These are phyloP conservation scores for Micromussa lordhowensis DNA, from an alignment of 92 coral and sea anemone genomes.

Conservation along the genomic window DNA sequence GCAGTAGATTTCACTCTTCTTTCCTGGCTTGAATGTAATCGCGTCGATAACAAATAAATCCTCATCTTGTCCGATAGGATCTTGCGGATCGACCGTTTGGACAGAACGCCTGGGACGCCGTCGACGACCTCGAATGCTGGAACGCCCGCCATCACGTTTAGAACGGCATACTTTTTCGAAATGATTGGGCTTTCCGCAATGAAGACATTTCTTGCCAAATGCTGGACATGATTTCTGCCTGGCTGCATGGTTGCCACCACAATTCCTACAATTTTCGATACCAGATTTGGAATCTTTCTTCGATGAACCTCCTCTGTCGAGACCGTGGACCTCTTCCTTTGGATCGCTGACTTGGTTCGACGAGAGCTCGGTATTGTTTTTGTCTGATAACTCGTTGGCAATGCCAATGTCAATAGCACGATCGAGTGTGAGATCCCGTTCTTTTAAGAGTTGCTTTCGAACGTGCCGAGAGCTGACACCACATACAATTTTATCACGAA, in stretches of 20 bases:
- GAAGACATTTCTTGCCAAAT: constrained; percentile 45
- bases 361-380: too few species aligned
- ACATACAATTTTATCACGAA: too few species aligned
- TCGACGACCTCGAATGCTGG: too few species aligned
- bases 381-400: too few species aligned
- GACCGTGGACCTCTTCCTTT: too few species aligned
- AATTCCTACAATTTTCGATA: constrained; percentile 38
- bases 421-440: too few species aligned
- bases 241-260: constrained; percentile 39
- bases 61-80: constrained; percentile 11
- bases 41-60: constrained; percentile 39
- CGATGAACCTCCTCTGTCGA: constrained; percentile 4
- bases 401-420: too few species aligned
- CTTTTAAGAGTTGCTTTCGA: too few species aligned
- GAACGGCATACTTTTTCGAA: constrained; percentile 46
- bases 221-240: constrained; percentile 44
- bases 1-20: constrained; percentile 25
- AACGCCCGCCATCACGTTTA: not conserved
- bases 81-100: not conserved
- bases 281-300: not conserved
- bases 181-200: constrained; percentile 40
- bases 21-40: constrained; percentile 8
- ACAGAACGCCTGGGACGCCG: not conserved
- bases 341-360: too few species aligned
- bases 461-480: too few species aligned